These are phyloP conservation scores for Dynastes grantii DNA, from an alignment of 2,888 invertebrate species.

Conservation along the genomic window DNA sequence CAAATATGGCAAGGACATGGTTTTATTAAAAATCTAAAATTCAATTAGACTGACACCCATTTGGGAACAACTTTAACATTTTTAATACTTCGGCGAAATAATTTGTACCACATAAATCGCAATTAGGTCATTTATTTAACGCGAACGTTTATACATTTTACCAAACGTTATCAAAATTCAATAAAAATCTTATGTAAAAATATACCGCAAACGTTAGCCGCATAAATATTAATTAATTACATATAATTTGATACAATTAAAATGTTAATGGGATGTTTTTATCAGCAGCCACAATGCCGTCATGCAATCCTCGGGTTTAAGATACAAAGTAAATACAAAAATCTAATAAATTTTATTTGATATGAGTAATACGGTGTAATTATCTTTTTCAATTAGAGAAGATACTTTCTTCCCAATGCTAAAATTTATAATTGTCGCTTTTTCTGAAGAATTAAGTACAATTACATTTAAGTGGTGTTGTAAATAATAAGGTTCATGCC, in stretches of 20 bases:
- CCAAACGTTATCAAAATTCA: slow-evolving; percentile 24
- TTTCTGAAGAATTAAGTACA: no score
- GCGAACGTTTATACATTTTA: neutral
- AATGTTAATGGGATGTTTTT: slow-evolving; percentile 40
- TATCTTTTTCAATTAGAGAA: slow-evolving; percentile 18
- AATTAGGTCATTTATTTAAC: slow-evolving; percentile 1
- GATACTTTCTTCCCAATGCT: neutral
- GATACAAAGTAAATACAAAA: slow-evolving; percentile 32
- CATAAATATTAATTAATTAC: slow-evolving; percentile 47
- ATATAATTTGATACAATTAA: slow-evolving; percentile 48
- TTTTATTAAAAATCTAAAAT: no score
- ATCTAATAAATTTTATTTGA: slow-evolving; percentile 9
- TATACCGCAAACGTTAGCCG: slow-evolving; percentile 3
- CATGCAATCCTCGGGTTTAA: slow-evolving; percentile 27
- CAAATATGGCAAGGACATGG: no score
- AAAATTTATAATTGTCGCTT: neutral
- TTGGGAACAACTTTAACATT: neutral
- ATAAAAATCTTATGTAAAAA: slow-evolving; percentile 34
- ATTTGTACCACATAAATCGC: no score
- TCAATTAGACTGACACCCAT: no score
- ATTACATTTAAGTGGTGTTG: no score
- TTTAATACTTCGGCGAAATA: neutral
- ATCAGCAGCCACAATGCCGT: slow-evolving; percentile 21
- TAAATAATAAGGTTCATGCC: neutral
- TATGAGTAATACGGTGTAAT: neutral